Base-by-base conservation (phyloP, 2,797 vertebrate genomes). In the Otolemur crassicaudatus region DNA sequence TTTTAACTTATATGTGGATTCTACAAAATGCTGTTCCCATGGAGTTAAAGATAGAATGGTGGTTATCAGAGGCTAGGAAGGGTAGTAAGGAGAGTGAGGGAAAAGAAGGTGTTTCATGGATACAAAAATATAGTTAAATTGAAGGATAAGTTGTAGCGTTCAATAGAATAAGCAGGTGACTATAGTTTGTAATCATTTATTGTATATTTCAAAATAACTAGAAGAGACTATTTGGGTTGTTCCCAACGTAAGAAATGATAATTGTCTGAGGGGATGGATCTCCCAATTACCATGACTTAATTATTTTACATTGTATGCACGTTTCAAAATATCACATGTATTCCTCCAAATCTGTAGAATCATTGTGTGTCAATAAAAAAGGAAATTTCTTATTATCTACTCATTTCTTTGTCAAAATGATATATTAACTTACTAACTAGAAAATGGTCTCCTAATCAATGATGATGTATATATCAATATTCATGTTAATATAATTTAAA, bases 331-430 rank as follows among this genome's bases (percentile, higher is more conserved):
- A 77, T 56, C 75, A 56, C 20, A 7, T 22, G 11, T 23, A 12
- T 31, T 31, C 46, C 46, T 19, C 29, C 3, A 77, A 77, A 56
- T 22, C 5, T 49, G 8, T 76, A n/a, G n/a, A 77, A 77, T n/a
- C 31, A 53, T 77, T n/a, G n/a, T 23, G 11, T 46, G 53, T 22
- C 46, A 31, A 53, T 46, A 87, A 70, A 77, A 49, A 25, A 56
- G 67, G 19, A 86, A 76, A 72, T 81, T 56, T 82, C 5, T 87
- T 80, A 86, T 60, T 20, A 70, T 73, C 73, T 82, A 75, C 90
- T 81, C 92, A 69, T 22, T 80, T 88, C 82, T 91, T 86, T 87
- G 73, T 70, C 76, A 92, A 34, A 95, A 94, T 69, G 60, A 90
- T 70, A 5, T 37, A 86, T 37, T 69, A 6, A 56, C 12, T 53